Base-by-base conservation (phyloP, 2,888 invertebrate genomes). In the Stegophylla sp. region DNA sequence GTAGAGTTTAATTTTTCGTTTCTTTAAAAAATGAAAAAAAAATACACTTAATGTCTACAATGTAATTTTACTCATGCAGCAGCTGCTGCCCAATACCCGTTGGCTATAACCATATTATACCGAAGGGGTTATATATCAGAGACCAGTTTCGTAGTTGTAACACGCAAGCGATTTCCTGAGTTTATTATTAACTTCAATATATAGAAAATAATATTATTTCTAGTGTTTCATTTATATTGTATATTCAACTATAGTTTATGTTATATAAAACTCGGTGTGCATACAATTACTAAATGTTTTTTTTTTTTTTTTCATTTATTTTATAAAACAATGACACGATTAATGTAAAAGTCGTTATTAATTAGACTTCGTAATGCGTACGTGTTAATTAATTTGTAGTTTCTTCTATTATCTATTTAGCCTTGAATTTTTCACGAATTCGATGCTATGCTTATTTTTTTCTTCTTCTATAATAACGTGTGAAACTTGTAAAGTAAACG, bases 71-170 rank as follows among this genome's bases (percentile, higher is more conserved):
- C 28, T 10, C 20, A 34, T 61, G 48, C 63, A 74, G 48, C 63
- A 74, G 20, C 74, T 73, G 74, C 64, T 56, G 34, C 23, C 20
- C n/a, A 56, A 72, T 71, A 56, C 51, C 45, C 63, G 12, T 17
- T 2, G 63, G 63, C 48, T 56, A 15, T 45, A 2, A 7, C 34
- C 15, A 12, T 45, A n/a, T n/a, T n/a, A 63, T 63, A 34, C 34
- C 20, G 63, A 74, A 48, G 20, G 48, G 48, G 28, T 15, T 15
- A 34, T 45, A 45, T 73, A 26, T 51, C 23, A 48, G 7, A 45
- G 56, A 63, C 63, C 74, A 63, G 74, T 63, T 51, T 34, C 9
- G 20, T 34, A 63, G 28, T 73, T 48, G 61, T 13, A n/a, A 45
- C 7, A 45, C 48, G 20, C 48, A 34, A 3, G 23, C 17, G 9